Evolutionary conservation across 2,797 vertebrate genomes (phyloP), one percentile per base, ranked within the genome.

Genomic region (Schizopygopsis pylzovi): DNA sequence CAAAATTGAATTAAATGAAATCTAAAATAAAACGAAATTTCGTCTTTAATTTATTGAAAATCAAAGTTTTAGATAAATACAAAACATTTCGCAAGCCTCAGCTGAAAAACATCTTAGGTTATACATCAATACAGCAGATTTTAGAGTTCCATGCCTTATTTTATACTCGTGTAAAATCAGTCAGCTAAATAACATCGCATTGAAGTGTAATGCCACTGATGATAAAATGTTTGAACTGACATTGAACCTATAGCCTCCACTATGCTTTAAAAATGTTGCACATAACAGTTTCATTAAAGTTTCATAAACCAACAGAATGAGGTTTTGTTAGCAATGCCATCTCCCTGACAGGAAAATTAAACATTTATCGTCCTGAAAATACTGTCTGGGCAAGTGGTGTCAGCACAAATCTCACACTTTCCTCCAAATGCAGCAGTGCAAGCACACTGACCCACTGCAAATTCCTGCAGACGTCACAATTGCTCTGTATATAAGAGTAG

Each of bases 331-430:
- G 61, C 61, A 76, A 61, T 75, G 65, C 20, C 78, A 80, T 56
- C 70, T 86, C 71, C 76, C 71, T 76, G 49, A 67, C 28, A 78
- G 45, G 8, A 56, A 61, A 76, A 87, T 70, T 65, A 85, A 87
- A 81, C 72, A 78, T 87, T 72, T 71, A 81, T 81, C 63, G 20
- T 25, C n/a, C 28, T 20, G 16, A 80, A 82, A 72, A 37, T 45
- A 68, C 22, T 37, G 52, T 71, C 77, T 43, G 59, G 49, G 41
- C 28, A 73, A 86, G 79, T 68, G 81, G 10, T 83, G 81, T 88
- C 87, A 25, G 56, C 85, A 49, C 81, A 84, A 49, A 86, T 86
- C 61, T 81, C 68, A 78, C 82, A 86, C 61, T 81, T 43, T 81
- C 67, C 28, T 43, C 65, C 6, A 18, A 71, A 65, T 13, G 20